phyloP scores from a whole-genome alignment of 2,113 vertebrate species.

The Murina feae region DNA sequence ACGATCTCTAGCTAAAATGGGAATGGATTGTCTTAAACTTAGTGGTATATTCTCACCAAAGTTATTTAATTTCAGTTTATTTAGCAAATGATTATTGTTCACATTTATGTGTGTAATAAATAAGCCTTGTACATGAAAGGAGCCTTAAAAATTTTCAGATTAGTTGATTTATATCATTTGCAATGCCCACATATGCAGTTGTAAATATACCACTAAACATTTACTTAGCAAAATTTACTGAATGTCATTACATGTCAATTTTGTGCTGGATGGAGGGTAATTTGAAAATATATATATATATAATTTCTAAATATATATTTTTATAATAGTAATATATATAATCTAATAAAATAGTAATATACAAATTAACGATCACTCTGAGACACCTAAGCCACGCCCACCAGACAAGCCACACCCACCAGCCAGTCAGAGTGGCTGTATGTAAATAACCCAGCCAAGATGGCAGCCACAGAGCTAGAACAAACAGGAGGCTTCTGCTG shows the following conservation, averaged over 20 bases:
- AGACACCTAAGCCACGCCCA: no score
- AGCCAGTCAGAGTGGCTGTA: no score
- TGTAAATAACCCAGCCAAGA: no score
- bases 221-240: neutral
- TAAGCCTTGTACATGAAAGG: neutral
- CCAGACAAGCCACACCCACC: no score
- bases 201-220: neutral
- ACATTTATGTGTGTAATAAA: neutral
- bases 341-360: no score
- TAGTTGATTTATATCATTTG: neutral
- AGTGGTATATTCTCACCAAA: neutral
- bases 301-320: no score
- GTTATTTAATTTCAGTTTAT: conserved; percentile 22
- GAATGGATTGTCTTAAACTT: neutral
- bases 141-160: neutral
- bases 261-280: neutral
- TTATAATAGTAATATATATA: no score
- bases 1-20: neutral
- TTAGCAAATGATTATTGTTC: neutral
- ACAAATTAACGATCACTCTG: no score
- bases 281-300: neutral
- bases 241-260: neutral
- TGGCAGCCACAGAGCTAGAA: no score
- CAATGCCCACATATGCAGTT: neutral
- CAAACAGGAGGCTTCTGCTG: no score